Evolutionary conservation across 2,113 vertebrate species (phyloP), one percentile per base, ranked within the genome.

Genomic region (Centropristis striata): DNA sequence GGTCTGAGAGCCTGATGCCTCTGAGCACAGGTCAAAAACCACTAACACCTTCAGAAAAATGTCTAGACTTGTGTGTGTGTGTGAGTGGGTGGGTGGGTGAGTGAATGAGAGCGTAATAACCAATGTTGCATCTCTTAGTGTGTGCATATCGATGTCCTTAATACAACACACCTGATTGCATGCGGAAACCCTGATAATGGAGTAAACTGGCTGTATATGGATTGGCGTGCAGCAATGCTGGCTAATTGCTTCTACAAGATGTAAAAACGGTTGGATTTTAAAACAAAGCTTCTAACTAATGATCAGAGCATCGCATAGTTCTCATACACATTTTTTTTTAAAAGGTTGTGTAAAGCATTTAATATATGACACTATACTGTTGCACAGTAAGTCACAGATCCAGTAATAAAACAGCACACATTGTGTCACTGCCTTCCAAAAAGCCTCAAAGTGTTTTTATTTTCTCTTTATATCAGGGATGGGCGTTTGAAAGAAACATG

Each of bases 381-480:
- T 84, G 74, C 85, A 83, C 88, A 87, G 76, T 82, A 72, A 83
- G 71, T 84, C 78, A 92, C 80, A 59, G 68, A 76, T 72, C 69
- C 65, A 84, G 64, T 72, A 93, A 90, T 90, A 89, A 84, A 91
- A 90, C 75, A 69, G 86, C 86, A 86, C 90, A 91, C 78, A 87
- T 85, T 85, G 83, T 88, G 86, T 90, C 90, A 89, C 85, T 90
- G 86, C 87, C 90, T 88, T 83, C 67, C 23, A 53, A 16, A 12
- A 18, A 41, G 53, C 14, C 5, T 3, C 21, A 23, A n/a, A 71
- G 53, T 42, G 1, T 23, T 61, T 70, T 49, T 20, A 13, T 54
- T 15, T 16, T 0, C 0, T 39, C 9, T 49, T 14, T 1, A 1
- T 16, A 47, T 5, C 18, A 13, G 12, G 12, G 41, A 42, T 10